Evolutionary conservation across 2,888 invertebrate genomes (phyloP), one percentile per base, ranked within the genome.

Genomic region (Limnephilus lunatus): DNA sequence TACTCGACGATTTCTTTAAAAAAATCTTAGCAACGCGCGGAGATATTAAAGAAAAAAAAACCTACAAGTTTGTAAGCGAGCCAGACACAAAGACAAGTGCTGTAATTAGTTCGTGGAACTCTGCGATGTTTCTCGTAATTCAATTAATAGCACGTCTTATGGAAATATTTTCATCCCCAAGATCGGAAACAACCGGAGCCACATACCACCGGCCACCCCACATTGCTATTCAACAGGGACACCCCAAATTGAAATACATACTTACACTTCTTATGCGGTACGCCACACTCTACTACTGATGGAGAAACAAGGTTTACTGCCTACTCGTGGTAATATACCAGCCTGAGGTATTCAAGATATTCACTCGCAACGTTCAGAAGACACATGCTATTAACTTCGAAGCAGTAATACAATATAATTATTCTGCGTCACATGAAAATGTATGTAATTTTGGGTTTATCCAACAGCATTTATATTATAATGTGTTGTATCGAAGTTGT

Each of bases 71-170:
- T 0, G 88, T 25, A 80, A 81, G 35, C 39, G 35, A 25, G 31
- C 30, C 86, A 32, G 88, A n/a, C 88, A 35, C 68, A 30, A 35
- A 44, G 88, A 86, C 88, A 35, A 80, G 88, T 89, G 68, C 81
- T 35, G 14, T n/a, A 89, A 89, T 89, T 89, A 89, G 88, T 89
- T 89, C n/a, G 30, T 39, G 39, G 25, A 89, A 80, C 39, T 39
- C 80, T n/a, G n/a, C 39, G 39, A 30, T 39, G 81, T 89, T 89
- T 39, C 39, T 88, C 81, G 14, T 81, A 81, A 89, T 89, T 89
- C 35, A 81, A 89, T 89, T 89, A 89, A 89, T 39, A 89, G 14
- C 31, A 39, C 81, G 14, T 35, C 81, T 89, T 80, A 3, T 39
- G 15, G 35, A 81, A 35, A 53, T 87, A 68, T 68, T 30, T 87